Evolutionary conservation across 2,888 invertebrate genomes (phyloP).

Genomic region (Steinernema hermaphroditum): DNA sequence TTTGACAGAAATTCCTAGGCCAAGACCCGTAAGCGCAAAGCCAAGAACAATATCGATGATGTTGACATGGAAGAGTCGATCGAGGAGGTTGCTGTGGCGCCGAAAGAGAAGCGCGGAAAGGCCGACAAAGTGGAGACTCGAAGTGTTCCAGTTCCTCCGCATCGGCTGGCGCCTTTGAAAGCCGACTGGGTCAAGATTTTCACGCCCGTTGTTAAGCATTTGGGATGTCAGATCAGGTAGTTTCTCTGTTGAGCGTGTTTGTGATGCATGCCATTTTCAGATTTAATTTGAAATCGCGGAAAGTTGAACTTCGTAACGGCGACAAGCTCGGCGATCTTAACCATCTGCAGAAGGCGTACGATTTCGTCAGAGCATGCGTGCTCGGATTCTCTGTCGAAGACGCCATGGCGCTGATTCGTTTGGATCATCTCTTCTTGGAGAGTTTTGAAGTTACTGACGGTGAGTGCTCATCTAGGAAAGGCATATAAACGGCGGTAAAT

Average conservation of each 20-base stretch:
- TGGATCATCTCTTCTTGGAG: constrained; percentile 95
- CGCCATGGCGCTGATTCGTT: constrained; percentile 85
- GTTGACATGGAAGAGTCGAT: constrained; percentile 49
- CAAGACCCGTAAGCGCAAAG: constrained; percentile 24
- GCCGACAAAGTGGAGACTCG: constrained; percentile 54
- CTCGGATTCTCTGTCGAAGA: constrained; percentile 89
- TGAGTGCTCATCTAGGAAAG: constrained; percentile 50
- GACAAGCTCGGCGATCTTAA: constrained; percentile 63
- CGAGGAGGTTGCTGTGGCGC: constrained; percentile 34
- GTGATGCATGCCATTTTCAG: constrained; percentile 69
- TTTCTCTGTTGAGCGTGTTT: not conserved
- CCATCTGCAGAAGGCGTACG: constrained; percentile 92
- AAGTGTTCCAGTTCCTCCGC: constrained; percentile 81
- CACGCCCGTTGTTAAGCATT: constrained; percentile 90
- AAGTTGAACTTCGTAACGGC: constrained; percentile 86
- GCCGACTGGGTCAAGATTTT: constrained; percentile 96
- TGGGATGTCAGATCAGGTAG: constrained; percentile 78
- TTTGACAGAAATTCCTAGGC: too few species aligned
- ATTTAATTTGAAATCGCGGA: constrained; percentile 86
- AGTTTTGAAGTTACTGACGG: constrained; percentile 91
- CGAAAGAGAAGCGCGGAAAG: constrained; percentile 44
- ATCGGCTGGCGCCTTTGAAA: constrained; percentile 89
- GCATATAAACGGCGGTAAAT: too few species aligned
- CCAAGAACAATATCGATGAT: constrained; percentile 27
- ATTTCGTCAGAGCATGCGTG: constrained; percentile 94